phyloP scores from a whole-genome alignment of 2,797 vertebrate species.

The Acanthiza pusilla region DNA sequence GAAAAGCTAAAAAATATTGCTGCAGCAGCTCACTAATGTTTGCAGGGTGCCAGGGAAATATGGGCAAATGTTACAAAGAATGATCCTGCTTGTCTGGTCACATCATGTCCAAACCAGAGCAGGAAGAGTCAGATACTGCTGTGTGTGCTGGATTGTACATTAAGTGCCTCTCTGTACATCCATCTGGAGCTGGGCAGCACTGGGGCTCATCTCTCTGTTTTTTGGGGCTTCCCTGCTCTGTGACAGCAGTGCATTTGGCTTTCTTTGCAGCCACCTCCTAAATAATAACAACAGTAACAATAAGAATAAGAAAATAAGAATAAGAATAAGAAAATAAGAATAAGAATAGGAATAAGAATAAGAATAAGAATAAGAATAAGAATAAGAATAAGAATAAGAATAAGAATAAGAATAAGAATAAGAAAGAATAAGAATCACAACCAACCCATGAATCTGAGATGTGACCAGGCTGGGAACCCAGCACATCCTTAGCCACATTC shows the following conservation, averaged over 20 bases:
- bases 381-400: background rate
- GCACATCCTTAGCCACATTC: background rate
- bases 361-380: no score
- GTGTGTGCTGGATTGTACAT: background rate
- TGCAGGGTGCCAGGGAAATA: background rate
- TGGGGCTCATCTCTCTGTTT: background rate
- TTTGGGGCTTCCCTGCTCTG: background rate
- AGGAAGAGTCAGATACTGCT: background rate
- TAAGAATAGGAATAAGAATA: background rate
- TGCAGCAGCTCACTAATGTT: background rate
- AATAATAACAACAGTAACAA: background rate
- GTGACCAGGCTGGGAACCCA: background rate
- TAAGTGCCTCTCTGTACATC: fast-evolving
- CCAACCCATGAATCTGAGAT: background rate
- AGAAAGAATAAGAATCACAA: background rate
- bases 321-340: background rate
- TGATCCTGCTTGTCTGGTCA: background rate
- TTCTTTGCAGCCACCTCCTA: background rate
- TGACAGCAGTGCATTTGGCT: background rate
- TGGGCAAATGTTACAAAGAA: background rate
- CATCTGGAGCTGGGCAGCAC: background rate
- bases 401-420: background rate
- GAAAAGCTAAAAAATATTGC: background rate
- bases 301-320: background rate
- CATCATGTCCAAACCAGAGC: background rate